Evolutionary conservation across 2,113 vertebrate species (phyloP).

Genomic region (Brachionichthys hirsutus): DNA sequence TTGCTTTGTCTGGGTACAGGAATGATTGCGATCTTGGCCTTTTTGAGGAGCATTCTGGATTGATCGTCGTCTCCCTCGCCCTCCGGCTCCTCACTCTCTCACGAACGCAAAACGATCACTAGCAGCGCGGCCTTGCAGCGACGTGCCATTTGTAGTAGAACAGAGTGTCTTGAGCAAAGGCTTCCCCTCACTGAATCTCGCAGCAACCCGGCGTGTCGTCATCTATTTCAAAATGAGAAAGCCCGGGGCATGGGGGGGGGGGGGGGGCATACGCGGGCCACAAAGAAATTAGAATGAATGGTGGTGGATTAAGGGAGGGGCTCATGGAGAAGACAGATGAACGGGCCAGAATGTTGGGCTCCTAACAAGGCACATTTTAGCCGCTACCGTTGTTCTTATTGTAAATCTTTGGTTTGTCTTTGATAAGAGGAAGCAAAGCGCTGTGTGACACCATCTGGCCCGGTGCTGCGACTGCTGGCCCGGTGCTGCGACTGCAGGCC

Average conservation of each 20-base stretch:
- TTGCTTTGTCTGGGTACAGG: constrained; percentile 30
- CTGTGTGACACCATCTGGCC: constrained; percentile 47
- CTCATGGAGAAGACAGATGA: background rate
- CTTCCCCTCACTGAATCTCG: constrained; percentile 16
- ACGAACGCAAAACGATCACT: constrained; percentile 11
- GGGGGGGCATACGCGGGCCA: too few relatives aligned
- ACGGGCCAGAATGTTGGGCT: too few relatives aligned
- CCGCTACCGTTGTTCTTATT: constrained; percentile 28
- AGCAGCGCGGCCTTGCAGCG: constrained; percentile 16
- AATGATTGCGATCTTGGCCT: constrained; percentile 33
- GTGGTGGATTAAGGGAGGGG: too few relatives aligned
- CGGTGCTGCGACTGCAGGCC: too few relatives aligned
- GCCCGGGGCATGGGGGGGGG: background rate
- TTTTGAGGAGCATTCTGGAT: constrained; percentile 36
- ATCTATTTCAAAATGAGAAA: constrained; percentile 2
- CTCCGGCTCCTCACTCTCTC: constrained; percentile 8
- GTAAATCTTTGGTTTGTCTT: constrained; percentile 37
- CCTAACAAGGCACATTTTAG: background rate
- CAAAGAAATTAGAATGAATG: too few relatives aligned
- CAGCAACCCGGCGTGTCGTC: background rate
- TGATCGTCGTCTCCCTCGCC: constrained; percentile 31
- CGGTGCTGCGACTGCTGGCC: constrained; percentile 32
- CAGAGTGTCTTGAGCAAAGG: constrained; percentile 9
- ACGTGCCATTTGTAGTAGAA: constrained; percentile 31
- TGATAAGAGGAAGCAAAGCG: constrained; percentile 9